These are phyloP conservation scores for Dipodomys stephensi DNA, from an alignment of 2,113 vertebrate genomes.

Conservation along the genomic window DNA sequence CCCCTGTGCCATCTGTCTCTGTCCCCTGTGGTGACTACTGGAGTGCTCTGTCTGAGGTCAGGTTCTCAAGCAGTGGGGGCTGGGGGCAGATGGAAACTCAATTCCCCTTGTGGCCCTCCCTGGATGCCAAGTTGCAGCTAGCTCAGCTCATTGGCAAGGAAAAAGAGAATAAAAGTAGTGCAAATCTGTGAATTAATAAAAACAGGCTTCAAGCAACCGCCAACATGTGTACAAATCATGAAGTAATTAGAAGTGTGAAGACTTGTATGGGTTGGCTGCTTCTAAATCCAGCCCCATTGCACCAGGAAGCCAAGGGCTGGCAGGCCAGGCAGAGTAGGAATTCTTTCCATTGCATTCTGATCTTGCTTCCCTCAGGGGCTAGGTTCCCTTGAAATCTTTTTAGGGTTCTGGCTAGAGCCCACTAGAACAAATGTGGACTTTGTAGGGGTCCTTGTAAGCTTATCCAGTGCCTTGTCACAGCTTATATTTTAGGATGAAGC, in stretches of 20 bases:
- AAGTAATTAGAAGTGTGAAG: conserved; percentile 77
- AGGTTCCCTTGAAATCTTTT: conserved; percentile 33
- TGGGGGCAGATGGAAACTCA: neutral
- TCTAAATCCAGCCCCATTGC: conserved; percentile 60
- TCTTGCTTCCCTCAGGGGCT: conserved; percentile 35
- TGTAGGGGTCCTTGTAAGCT: neutral
- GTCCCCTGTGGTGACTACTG: neutral
- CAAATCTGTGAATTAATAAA: conserved; percentile 79
- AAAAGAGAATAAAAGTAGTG: conserved; percentile 67
- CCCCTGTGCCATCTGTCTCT: neutral
- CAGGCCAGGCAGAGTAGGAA: conserved; percentile 47
- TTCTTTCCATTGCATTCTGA: conserved; percentile 69
- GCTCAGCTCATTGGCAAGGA: conserved; percentile 72
- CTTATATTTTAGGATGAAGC: neutral
- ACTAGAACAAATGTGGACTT: neutral
- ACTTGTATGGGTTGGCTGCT: conserved; percentile 50
- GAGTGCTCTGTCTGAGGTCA: neutral
- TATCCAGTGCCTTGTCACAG: neutral
- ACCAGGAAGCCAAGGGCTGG: conserved; percentile 66
- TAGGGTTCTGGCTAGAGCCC: neutral
- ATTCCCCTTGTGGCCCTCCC: neutral
- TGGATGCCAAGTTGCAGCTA: conserved; percentile 49
- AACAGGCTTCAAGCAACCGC: conserved; percentile 67
- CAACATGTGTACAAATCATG: conserved; percentile 75
- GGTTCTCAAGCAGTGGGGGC: neutral